Percentiles rank a stretch among this genome's conserved stretches.
Evolutionary conservation across 2,113 vertebrate genomes (phyloP).

Genomic region (Engraulis encrasicolus): DNA sequence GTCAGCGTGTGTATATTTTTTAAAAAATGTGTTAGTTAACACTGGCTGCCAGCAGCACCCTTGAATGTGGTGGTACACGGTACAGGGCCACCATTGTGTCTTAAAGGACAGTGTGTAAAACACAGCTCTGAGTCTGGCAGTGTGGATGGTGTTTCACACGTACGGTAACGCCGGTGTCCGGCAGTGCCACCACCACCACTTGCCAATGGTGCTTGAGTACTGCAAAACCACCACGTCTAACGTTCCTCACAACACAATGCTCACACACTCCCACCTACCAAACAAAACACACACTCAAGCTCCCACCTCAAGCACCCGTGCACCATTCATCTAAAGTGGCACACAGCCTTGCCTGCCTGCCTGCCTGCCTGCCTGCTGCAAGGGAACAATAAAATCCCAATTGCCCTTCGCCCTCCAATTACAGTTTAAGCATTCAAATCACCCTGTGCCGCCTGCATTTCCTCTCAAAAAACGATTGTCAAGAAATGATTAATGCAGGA

Average conservation of each 20-base stretch:
- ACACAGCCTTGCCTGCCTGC: slow-evolving; percentile 50
- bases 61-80: slow-evolving; percentile 27
- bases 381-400: slow-evolving; percentile 50
- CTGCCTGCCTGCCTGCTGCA: too few relatives aligned
- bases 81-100: slow-evolving; percentile 63
- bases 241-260: slow-evolving; percentile 38
- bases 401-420: slow-evolving; percentile 59
- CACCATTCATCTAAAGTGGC: slow-evolving; percentile 37
- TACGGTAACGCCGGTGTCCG: slow-evolving; percentile 54
- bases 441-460: not conserved
- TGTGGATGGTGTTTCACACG: slow-evolving; percentile 63
- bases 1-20: slow-evolving; percentile 32
- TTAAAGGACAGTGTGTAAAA: slow-evolving; percentile 60
- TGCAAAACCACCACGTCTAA: slow-evolving; percentile 43
- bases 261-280: slow-evolving; percentile 41
- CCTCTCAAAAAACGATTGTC: not conserved
- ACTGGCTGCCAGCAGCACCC: slow-evolving; percentile 3
- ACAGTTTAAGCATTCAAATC: slow-evolving; percentile 47
- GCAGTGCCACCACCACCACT: slow-evolving; percentile 49
- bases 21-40: slow-evolving; percentile 24
- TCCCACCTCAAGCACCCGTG: slow-evolving; percentile 30
- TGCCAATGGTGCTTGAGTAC: not conserved
- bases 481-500: not conserved
- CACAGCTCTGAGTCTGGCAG: not conserved
- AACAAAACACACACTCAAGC: slow-evolving; percentile 37